These are phyloP conservation scores for Lepidothrix coronata DNA, from an alignment of 2,113 vertebrate species.

Conservation along the genomic window DNA sequence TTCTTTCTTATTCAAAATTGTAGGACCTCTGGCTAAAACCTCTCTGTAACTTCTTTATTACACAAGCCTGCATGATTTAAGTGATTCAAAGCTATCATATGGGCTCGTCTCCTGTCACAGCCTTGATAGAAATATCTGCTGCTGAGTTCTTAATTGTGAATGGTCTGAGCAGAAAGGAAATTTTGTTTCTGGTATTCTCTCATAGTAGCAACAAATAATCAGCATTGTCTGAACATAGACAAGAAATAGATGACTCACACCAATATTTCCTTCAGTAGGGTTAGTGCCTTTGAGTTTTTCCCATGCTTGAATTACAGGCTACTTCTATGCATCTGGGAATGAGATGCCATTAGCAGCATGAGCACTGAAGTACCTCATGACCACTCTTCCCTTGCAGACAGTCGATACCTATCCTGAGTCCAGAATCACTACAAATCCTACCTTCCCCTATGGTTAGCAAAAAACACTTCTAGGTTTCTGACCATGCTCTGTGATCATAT, in stretches of 20 bases:
- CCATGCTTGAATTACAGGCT: neutral
- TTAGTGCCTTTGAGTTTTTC: neutral
- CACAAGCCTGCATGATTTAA: neutral
- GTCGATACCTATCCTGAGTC: neutral
- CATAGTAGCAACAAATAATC: neutral
- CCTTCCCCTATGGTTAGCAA: neutral
- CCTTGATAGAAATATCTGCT: neutral
- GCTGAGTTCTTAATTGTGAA: neutral
- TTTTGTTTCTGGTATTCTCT: neutral
- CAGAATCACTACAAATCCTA: neutral
- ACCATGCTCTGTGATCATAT: neutral
- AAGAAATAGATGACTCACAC: neutral
- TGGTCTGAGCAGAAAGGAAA: neutral
- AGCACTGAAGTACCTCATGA: neutral
- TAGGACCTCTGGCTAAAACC: neutral
- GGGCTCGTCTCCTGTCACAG: neutral
- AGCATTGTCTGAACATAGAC: neutral
- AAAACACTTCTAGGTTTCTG: neutral
- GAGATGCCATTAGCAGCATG: neutral
- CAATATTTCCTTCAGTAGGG: neutral
- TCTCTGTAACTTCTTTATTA: neutral
- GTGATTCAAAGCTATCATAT: neutral
- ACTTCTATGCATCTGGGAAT: neutral
- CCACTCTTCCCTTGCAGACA: neutral
- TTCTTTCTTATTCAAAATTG: neutral